A percentile compares a stretch with the other conserved stretches of the same genome.
These are phyloP conservation scores for Pterocles orientalis DNA, from an alignment of 2,113 vertebrate species.

Conservation along the genomic window DNA sequence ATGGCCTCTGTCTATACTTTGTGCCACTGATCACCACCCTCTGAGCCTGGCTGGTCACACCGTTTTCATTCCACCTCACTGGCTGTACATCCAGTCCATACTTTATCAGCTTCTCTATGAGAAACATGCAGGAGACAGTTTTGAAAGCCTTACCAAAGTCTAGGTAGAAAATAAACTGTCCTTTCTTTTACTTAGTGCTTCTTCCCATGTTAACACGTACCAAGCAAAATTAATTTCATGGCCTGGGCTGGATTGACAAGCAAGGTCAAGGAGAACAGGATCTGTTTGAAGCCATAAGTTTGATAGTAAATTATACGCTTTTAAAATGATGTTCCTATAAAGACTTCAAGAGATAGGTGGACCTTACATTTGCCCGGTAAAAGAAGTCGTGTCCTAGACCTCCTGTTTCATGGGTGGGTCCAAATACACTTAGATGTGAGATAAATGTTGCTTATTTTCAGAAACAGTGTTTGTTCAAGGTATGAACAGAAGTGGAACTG, in stretches of 20 bases:
- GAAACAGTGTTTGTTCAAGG: background rate
- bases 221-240: background rate
- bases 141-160: background rate
- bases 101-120: background rate
- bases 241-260: background rate
- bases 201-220: background rate
- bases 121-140: background rate
- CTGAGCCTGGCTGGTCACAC: background rate
- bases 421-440: background rate
- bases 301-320: background rate
- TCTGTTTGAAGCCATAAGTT: background rate
- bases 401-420: background rate
- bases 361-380: background rate
- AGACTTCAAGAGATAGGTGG: background rate
- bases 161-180: background rate
- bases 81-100: background rate
- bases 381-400: background rate
- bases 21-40: background rate
- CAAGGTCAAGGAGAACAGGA: background rate
- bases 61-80: background rate
- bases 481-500: background rate
- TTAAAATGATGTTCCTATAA: background rate
- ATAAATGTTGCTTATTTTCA: background rate
- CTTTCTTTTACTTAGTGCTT: background rate
- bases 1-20: background rate